Base-by-base conservation (phyloP, 2,797 vertebrate species). In the Synaphobranchus kaupii region DNA sequence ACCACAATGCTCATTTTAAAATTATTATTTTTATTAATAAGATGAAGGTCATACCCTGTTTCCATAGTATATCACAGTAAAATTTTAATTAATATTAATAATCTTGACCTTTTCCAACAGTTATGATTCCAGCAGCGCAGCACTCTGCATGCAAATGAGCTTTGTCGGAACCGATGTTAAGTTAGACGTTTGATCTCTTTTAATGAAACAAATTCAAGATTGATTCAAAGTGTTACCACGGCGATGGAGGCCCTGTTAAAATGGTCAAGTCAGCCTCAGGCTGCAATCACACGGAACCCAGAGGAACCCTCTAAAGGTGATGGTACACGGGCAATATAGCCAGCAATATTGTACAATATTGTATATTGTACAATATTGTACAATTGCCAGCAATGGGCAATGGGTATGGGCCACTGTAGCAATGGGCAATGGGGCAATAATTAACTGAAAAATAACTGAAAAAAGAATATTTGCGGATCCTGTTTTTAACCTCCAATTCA, bases 21-120 rank as follows among this genome's bases (percentile, higher is more conserved):
- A 22, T 63, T 60, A 81, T 48, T 87, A 44, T 86, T 68, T 50
- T 31, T 52, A 81, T 80, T 52, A 68, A 31, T 68, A 83, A 48
- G 48, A 83, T 83, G 60, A 28, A 83, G 63, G 50, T 71, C 60
- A 83, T 83, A 54, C 81, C 78, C 81, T 87, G 60, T 25, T 54
- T 63, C 60, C 81, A 68, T 50, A 83, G 13, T 81, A 25, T 87
- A 56, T 87, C 48, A 83, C 44, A 52, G 48, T 76, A 76, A 76
- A 71, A 87, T 47, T 68, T 83, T 28, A 52, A n/a, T 80, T 83
- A 71, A 83, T 54, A 83, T 20, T 86, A 83, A 83, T 83, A 48
- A 68, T 66, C 82, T 83, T 87, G 86, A 87, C 86, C 86, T 87
- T 83, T 87, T 87, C 48, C 39, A 6, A 52, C 86, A 63, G 80